phyloP scores from a whole-genome alignment of 2,113 vertebrate species.

The Xiphophorus hellerii region DNA sequence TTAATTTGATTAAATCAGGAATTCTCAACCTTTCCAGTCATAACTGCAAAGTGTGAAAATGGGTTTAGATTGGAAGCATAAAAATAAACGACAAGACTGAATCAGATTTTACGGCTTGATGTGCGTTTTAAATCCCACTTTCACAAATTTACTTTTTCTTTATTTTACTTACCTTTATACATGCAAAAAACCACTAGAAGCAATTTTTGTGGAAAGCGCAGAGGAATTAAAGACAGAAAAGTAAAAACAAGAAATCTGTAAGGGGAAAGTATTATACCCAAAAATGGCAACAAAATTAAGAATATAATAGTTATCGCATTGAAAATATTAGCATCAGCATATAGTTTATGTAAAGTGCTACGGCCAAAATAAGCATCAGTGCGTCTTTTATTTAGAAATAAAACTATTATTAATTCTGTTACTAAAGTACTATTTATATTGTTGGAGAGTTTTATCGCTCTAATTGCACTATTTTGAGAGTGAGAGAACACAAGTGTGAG shows the following conservation, averaged over 20 bases:
- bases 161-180: not conserved
- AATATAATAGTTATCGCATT: not conserved
- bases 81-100: conserved; percentile 45
- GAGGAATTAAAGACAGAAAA: not conserved
- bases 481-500: not conserved
- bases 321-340: not conserved
- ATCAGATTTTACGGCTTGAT: conserved; percentile 28
- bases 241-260: not conserved
- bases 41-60: conserved; percentile 42
- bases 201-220: not conserved
- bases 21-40: conserved; percentile 29
- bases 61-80: conserved; percentile 57
- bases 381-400: not conserved
- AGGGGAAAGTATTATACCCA: not conserved
- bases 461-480: not conserved
- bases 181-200: not conserved
- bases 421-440: too few relatives aligned
- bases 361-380: not conserved
- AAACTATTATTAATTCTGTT: not conserved
- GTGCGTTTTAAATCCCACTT: not conserved
- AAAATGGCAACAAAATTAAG: not conserved
- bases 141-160: too few relatives aligned
- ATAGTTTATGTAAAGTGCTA: not conserved
- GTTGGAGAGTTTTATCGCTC: not conserved
- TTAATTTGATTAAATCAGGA: conserved; percentile 14